These are phyloP conservation scores for Paramuricea clavata DNA, from an alignment of 92 coral and sea anemone species.

Conservation along the genomic window DNA sequence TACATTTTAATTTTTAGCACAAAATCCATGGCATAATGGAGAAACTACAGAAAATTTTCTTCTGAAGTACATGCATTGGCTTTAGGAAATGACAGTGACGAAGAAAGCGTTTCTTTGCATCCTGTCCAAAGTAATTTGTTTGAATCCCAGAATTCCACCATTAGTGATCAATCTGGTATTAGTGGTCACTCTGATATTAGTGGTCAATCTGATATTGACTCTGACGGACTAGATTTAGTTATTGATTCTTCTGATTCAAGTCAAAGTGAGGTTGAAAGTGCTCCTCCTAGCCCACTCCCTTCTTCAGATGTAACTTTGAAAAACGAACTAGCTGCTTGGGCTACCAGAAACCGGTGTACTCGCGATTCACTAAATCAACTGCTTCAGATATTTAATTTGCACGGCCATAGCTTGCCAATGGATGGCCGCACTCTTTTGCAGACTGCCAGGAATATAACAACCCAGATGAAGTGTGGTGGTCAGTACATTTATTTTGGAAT, in stretches of 20 bases:
- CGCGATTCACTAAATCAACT: background rate
- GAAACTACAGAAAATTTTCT: background rate
- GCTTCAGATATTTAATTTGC: background rate
- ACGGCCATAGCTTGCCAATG: background rate
- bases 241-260: too few relatives aligned
- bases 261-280: too few relatives aligned
- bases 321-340: background rate
- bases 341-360: background rate
- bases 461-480: too few relatives aligned
- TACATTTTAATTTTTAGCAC: too few relatives aligned
- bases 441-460: background rate
- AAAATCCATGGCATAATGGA: background rate
- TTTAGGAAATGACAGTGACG: background rate
- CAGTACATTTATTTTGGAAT: constrained; percentile 7
- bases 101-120: background rate
- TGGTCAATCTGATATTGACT: too few relatives aligned
- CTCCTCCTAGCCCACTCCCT: too few relatives aligned
- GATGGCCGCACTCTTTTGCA: constrained; percentile 8
- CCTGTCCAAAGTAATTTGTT: background rate
- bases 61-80: background rate
- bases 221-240: too few relatives aligned
- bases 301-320: too few relatives aligned
- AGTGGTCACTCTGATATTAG: too few relatives aligned
- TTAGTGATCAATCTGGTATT: too few relatives aligned
- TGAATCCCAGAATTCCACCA: background rate